Percentiles rank a stretch among this genome's conserved stretches.
phyloP scores from a whole-genome alignment of 2,797 vertebrate genomes.

The Sylvia borin region DNA sequence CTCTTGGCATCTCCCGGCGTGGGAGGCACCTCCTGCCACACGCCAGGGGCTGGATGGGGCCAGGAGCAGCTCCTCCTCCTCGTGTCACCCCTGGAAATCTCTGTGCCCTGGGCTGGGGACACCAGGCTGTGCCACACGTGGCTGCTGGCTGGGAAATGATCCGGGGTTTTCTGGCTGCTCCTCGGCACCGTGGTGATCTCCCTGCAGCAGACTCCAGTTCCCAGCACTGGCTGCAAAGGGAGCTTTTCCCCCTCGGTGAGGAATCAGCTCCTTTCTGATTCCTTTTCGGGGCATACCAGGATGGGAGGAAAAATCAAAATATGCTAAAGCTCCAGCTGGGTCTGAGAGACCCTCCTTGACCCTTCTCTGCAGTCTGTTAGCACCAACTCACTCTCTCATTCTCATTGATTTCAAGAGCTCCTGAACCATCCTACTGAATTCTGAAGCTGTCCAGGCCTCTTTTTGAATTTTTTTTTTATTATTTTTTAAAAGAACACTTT shows the following conservation, averaged over 20 bases:
- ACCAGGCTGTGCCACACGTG: neutral
- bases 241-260: neutral
- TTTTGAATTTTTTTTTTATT: too few relatives aligned
- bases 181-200: neutral
- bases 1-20: rapidly evolving
- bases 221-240: neutral
- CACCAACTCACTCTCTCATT: neutral
- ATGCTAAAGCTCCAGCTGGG: neutral
- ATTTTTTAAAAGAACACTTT: neutral
- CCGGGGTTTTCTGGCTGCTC: neutral
- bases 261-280: neutral
- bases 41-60: neutral
- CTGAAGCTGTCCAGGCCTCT: neutral
- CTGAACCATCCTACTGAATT: neutral
- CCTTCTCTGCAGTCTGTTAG: neutral
- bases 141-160: rapidly evolving
- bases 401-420: neutral
- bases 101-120: neutral
- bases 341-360: neutral
- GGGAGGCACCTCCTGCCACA: neutral
- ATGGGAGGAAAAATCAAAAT: neutral
- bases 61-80: neutral
- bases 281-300: neutral
- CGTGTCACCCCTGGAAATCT: neutral
- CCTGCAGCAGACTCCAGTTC: neutral